Evolutionary conservation across 2,888 invertebrate species (phyloP).

Genomic region (Uropetala carovei): DNA sequence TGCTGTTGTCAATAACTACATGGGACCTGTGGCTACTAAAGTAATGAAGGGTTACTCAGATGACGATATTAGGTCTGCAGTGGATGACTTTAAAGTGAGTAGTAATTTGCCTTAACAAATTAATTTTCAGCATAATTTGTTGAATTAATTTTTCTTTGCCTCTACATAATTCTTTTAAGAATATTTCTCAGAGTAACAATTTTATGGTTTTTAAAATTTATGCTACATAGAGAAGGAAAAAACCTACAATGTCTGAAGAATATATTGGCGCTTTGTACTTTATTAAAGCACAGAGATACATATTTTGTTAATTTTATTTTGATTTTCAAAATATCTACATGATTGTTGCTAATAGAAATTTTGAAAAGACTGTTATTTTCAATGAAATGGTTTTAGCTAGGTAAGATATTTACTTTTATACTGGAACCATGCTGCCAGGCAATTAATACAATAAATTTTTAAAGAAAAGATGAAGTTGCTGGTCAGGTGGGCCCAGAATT

Average conservation of each 20-base stretch:
- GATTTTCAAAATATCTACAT: neutral
- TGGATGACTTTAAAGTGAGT: slow-evolving; percentile 86
- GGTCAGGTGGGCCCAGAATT: too few relatives aligned
- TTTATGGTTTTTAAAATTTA: neutral
- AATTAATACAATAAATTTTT: too few relatives aligned
- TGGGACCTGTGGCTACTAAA: slow-evolving; percentile 91
- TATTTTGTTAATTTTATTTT: neutral
- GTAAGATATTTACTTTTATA: too few relatives aligned
- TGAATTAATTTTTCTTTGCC: neutral
- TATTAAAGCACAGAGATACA: neutral
- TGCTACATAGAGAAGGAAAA: too few relatives aligned
- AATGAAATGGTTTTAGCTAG: too few relatives aligned
- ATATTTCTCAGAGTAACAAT: neutral
- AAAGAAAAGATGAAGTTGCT: too few relatives aligned
- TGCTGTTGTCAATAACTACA: slow-evolving; percentile 92
- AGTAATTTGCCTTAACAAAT: neutral
- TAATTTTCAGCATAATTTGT: neutral
- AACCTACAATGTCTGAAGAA: too few relatives aligned
- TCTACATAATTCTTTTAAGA: neutral
- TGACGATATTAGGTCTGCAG: slow-evolving; percentile 84
- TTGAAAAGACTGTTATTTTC: too few relatives aligned
- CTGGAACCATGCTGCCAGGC: too few relatives aligned
- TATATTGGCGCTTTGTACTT: neutral
- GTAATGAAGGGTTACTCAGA: slow-evolving; percentile 94
- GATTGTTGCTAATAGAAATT: too few relatives aligned